phyloP scores from a whole-genome alignment of 2,113 vertebrate genomes.

The Candoia aspera region DNA sequence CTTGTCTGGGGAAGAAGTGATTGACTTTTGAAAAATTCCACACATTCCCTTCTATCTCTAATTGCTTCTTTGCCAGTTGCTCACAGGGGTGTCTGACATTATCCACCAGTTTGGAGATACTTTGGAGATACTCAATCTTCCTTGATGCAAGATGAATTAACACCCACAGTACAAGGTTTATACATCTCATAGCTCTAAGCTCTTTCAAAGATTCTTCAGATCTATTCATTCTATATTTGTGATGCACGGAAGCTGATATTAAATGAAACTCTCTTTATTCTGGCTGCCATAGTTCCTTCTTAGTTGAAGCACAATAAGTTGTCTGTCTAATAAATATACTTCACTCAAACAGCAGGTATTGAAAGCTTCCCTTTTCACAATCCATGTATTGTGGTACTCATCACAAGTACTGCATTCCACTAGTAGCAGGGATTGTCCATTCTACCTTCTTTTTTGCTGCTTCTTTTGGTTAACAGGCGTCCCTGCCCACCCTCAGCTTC shows the following conservation, averaged over 20 bases:
- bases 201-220: not conserved
- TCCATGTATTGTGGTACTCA: not conserved
- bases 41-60: not conserved
- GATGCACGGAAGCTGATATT: slow-evolving; percentile 1
- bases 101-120: not conserved
- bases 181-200: slow-evolving; percentile 6
- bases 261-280: slow-evolving; percentile 1
- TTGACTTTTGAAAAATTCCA: not conserved
- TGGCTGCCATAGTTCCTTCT: not conserved
- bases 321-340: slow-evolving; percentile 22
- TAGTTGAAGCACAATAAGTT: slow-evolving; percentile 13
- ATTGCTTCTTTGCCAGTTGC: not conserved
- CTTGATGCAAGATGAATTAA: not conserved
- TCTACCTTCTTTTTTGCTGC: rapidly evolving
- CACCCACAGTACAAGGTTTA: not conserved
- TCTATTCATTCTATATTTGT: not conserved
- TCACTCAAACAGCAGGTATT: slow-evolving; percentile 10
- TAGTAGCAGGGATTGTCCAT: not conserved
- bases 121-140: slow-evolving; percentile 2
- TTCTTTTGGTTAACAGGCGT: not conserved
- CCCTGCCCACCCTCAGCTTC: slow-evolving; percentile 31
- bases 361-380: not conserved
- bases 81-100: not conserved
- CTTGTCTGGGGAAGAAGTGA: slow-evolving; percentile 30
- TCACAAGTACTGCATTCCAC: slow-evolving; percentile 5